Conservation (phyloP, 2,797 vertebrate genomes). For the Loris lydekkerianus region DNA sequence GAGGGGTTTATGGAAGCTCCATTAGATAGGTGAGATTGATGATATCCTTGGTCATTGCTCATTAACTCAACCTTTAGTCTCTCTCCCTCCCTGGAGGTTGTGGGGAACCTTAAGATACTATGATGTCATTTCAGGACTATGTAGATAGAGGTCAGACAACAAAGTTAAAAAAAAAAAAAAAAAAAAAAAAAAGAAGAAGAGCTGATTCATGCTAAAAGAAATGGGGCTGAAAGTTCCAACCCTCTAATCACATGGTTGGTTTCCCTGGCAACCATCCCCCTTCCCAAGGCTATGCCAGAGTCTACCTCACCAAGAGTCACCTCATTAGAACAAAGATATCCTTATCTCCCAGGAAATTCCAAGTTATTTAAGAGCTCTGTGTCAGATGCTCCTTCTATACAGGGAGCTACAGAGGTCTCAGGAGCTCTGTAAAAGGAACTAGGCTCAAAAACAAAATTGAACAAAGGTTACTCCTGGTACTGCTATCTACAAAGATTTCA, state of each 20-base stretch:
- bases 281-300: background rate
- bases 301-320: background rate
- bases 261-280: background rate
- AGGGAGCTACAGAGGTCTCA: background rate
- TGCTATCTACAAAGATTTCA: background rate
- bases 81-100: background rate
- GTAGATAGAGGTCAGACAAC: background rate
- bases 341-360: background rate
- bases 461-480: background rate
- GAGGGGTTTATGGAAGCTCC: background rate
- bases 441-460: background rate
- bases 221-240: background rate
- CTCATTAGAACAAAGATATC: background rate
- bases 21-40: background rate
- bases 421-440: background rate
- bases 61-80: background rate
- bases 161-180: background rate
- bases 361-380: background rate
- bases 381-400: background rate
- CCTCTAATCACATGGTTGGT: background rate
- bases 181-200: background rate
- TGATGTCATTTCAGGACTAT: constrained; percentile 56
- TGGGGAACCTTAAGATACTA: background rate
- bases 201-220: constrained; percentile 24
- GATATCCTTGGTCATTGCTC: background rate